phyloP scores from a whole-genome alignment of 2,113 vertebrate species.

The Marmota flaviventris region DNA sequence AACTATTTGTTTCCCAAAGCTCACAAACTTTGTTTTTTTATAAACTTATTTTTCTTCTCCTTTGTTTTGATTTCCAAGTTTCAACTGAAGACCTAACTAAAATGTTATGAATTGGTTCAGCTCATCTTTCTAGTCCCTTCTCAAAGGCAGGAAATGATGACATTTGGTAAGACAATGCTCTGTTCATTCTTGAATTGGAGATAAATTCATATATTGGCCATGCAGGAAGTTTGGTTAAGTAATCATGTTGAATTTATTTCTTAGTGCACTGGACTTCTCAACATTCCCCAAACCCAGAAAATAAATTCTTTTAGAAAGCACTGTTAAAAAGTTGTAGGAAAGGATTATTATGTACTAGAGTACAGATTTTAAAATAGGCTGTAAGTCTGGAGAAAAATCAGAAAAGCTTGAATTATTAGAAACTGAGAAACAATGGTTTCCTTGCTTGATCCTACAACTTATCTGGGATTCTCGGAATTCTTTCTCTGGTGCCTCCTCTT shows the following conservation, averaged over 20 bases:
- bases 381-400: neutral
- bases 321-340: slow-evolving; percentile 60
- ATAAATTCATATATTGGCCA: slow-evolving; percentile 48
- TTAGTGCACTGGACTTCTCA: slow-evolving; percentile 45
- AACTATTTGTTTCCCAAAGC: slow-evolving; percentile 1
- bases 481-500: neutral
- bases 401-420: neutral
- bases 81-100: slow-evolving; percentile 1
- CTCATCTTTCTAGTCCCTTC: slow-evolving; percentile 19
- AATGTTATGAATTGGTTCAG: neutral
- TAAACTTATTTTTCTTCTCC: slow-evolving; percentile 51
- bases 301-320: slow-evolving; percentile 54
- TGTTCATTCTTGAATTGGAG: slow-evolving; percentile 69
- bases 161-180: slow-evolving; percentile 64
- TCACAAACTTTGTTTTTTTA: slow-evolving; percentile 42
- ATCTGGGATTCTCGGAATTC: neutral
- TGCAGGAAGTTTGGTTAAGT: slow-evolving; percentile 75
- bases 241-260: slow-evolving; percentile 71
- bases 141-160: slow-evolving; percentile 58
- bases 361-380: slow-evolving; percentile 44
- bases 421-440: neutral
- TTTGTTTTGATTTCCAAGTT: slow-evolving; percentile 62
- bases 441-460: neutral
- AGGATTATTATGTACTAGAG: slow-evolving; percentile 61
- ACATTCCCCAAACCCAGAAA: slow-evolving; percentile 57